Evolutionary conservation across 2,888 invertebrate genomes (phyloP), one percentile per base, ranked within the genome.

Genomic region (Cyclophora punctaria): DNA sequence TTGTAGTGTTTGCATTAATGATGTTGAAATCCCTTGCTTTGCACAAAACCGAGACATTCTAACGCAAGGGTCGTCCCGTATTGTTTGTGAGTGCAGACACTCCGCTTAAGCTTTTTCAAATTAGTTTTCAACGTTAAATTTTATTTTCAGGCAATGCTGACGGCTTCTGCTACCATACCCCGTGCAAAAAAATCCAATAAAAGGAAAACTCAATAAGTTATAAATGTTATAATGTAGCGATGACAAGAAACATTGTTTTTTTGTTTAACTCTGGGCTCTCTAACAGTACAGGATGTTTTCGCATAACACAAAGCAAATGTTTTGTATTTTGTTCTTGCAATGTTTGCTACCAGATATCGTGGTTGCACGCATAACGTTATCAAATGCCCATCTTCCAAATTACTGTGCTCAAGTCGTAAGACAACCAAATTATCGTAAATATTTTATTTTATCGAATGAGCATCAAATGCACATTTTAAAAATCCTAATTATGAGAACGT

Each of bases 121-220:
- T 80, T 80, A 70, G 67, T 79, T 78, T 77, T 75, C 73, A 78
- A 76, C 68, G 63, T 80, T 73, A 72, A 62, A 62, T 80, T 89
- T 81, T 83, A 81, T 82, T 91, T 92, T 71, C 90, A 93, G 93
- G 91, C 92, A 77, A 84, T 90, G 82, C 85, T 90, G 83, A 84
- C 91, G 73, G 91, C 91, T 73, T 91, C 91, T 79, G 92, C 93
- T 73, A 94, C 94, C 64, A 89, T 94, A 64, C 94, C 94, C 63
- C 91, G 93, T 78, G 91, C 90, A 87, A 93, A 93, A 90, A 93
- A 93, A 82, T 80, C 92, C 57, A 90, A 89, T 76, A 94, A 93
- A 90, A 92, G 93, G 89, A 93, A 93, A 89, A 91, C 87, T 50
- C 86, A 86, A 71, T 87, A 82, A 44, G 33, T 7, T 33, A 20